These are phyloP conservation scores for Tenthredo scrophulariae DNA, from an alignment of 2,888 invertebrate species.

Conservation along the genomic window DNA sequence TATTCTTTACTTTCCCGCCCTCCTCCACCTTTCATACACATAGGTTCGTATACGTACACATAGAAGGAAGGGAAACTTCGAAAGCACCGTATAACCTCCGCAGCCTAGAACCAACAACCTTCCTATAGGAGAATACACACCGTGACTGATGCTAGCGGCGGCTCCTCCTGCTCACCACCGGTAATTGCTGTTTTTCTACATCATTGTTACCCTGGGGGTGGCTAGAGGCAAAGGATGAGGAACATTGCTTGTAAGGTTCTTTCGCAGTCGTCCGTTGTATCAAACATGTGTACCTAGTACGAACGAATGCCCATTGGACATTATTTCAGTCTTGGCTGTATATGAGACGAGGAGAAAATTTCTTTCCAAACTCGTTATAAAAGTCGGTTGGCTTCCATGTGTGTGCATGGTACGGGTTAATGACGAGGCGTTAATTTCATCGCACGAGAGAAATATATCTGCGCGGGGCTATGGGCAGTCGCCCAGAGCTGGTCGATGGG, in stretches of 20 bases:
- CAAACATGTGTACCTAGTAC: neutral
- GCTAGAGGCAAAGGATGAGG: neutral
- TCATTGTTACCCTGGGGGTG: conserved; percentile 37
- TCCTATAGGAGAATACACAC: conserved; percentile 33
- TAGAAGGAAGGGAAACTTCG: neutral
- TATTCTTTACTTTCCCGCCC: conserved; percentile 67
- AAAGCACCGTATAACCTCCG: conserved; percentile 3
- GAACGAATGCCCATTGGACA: neutral
- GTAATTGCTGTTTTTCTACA: conserved; percentile 68
- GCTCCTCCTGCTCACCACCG: conserved; percentile 52
- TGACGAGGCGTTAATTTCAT: conserved; percentile 66
- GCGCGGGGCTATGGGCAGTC: conserved; percentile 61
- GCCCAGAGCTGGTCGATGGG: conserved; percentile 63
- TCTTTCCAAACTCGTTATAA: neutral
- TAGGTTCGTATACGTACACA: neutral
- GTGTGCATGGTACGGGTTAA: conserved; percentile 56
- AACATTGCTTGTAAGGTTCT: neutral
- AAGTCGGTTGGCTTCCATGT: neutral
- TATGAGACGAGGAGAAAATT: neutral
- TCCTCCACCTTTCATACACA: conserved; percentile 48
- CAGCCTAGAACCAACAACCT: conserved; percentile 1
- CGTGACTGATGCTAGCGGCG: conserved; percentile 63
- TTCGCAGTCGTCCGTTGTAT: neutral
- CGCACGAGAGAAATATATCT: conserved; percentile 55
- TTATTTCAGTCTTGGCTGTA: neutral